Evolutionary conservation across 1,140 invertebrate genomes (phyloP).

Genomic region (Drosophila seguyi): DNA sequence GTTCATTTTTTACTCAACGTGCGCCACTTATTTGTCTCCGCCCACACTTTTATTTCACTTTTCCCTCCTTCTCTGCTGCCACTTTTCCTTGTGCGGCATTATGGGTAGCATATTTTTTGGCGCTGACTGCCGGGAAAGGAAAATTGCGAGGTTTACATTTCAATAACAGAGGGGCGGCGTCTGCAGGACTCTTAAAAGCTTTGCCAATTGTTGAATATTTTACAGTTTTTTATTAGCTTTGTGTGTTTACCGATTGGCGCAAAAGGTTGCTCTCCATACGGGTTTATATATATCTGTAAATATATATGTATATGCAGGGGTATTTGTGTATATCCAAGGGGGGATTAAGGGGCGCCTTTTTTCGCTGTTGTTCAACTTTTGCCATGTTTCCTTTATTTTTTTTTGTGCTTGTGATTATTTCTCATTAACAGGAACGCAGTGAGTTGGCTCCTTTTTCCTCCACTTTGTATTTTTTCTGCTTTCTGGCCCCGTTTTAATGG

Average conservation of each 20-base stretch:
- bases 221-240: conserved; percentile 77
- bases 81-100: conserved; percentile 17
- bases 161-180: conserved; percentile 43
- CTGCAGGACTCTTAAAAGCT: conserved; percentile 68
- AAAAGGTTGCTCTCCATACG: conserved; percentile 15
- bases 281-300: neutral
- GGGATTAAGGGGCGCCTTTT: conserved; percentile 17
- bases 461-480: conserved; percentile 6
- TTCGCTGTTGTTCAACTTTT: conserved; percentile 12
- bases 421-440: conserved; percentile 72
- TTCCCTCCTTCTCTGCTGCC: neutral
- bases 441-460: conserved; percentile 44
- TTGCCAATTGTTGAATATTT: conserved; percentile 80
- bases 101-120: conserved; percentile 57
- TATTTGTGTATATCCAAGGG: conserved; percentile 6
- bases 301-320: no score
- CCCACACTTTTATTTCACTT: conserved; percentile 9
- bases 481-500: conserved; percentile 74
- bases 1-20: conserved; percentile 28
- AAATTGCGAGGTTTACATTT: conserved; percentile 59
- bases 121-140: conserved; percentile 13
- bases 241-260: conserved; percentile 65
- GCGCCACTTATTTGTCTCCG: conserved; percentile 41
- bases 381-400: conserved; percentile 18
- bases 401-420: conserved; percentile 59